phyloP scores from a whole-genome alignment of 2,888 invertebrate genomes.

The Trisateles emortualis region DNA sequence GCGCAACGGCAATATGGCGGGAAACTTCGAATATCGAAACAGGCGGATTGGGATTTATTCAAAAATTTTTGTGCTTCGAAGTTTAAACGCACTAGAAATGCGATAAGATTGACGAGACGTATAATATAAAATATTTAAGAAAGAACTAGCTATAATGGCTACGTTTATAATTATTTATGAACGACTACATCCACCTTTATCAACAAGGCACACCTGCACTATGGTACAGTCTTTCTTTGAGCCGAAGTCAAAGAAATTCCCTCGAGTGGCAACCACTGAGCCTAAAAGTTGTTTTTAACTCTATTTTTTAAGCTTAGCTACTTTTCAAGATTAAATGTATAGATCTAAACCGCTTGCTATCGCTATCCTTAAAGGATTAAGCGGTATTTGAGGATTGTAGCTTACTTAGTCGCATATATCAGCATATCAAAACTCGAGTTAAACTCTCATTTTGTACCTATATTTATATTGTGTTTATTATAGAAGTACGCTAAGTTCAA shows the following conservation, averaged over 20 bases:
- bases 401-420: neutral
- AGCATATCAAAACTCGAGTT: neutral
- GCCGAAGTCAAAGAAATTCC: constrained; percentile 5
- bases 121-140: constrained; percentile 20
- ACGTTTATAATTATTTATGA: constrained; percentile 15
- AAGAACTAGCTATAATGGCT: constrained; percentile 17
- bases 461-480: too few species aligned
- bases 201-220: constrained; percentile 37
- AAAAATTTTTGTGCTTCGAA: constrained; percentile 39
- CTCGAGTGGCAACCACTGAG: neutral
- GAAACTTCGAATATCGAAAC: constrained; percentile 25
- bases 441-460: too few species aligned
- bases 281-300: constrained; percentile 11
- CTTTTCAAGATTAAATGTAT: constrained; percentile 8
- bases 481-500: too few species aligned
- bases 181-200: constrained; percentile 25
- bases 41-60: constrained; percentile 42
- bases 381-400: neutral
- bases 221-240: constrained; percentile 25
- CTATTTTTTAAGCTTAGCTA: constrained; percentile 36
- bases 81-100: constrained; percentile 18
- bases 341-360: neutral
- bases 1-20: constrained; percentile 29
- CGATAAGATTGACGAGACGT: constrained; percentile 22
- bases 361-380: neutral